Evolutionary conservation across 2,888 invertebrate genomes (phyloP), one percentile per base, ranked within the genome.

Genomic region (Frankliniella fusca): DNA sequence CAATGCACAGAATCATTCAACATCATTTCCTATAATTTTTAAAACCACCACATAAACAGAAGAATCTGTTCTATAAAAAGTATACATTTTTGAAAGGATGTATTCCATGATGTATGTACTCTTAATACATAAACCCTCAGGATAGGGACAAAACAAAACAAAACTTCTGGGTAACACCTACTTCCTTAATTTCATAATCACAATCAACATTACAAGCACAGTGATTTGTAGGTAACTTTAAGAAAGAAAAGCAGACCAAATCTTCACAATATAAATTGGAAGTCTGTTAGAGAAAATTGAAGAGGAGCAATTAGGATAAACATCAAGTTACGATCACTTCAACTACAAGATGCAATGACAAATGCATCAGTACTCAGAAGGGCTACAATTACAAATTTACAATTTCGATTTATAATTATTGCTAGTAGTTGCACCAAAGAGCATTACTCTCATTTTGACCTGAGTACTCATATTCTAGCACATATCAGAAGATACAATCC

Each of bases 351-450:
- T 76, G 70, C 70, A 76, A 76, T 76, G 70, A 76, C 70, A 76
- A 76, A 76, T 76, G 70, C 70, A 76, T 76, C 70, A 23, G 70
- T 76, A 76, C 70, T 76, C 70, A 76, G 70, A 76, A 76, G 70
- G 70, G 70, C 70, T 76, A 76, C 70, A 76, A 76, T 76, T 76
- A 76, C 70, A 76, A 76, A 76, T 76, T 76, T 76, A 76, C 70
- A 76, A 76, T 76, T 76, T 76, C 27, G 70, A 76, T 76, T 76
- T 76, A 76, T 76, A 27, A 76, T 76, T 76, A 76, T 76, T 76
- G 70, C 70, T 76, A 76, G 70, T 76, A 76, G 70, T 76, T 76
- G 70, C 70, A 76, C 70, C 70, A 27, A 76, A 76, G 70, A 76
- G 70, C 70, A 27, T 76, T 76, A 76, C 70, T 76, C 70, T 76